Evolutionary conservation across 2,113 vertebrate genomes (phyloP).

Genomic region (Cephalophus harveyi): DNA sequence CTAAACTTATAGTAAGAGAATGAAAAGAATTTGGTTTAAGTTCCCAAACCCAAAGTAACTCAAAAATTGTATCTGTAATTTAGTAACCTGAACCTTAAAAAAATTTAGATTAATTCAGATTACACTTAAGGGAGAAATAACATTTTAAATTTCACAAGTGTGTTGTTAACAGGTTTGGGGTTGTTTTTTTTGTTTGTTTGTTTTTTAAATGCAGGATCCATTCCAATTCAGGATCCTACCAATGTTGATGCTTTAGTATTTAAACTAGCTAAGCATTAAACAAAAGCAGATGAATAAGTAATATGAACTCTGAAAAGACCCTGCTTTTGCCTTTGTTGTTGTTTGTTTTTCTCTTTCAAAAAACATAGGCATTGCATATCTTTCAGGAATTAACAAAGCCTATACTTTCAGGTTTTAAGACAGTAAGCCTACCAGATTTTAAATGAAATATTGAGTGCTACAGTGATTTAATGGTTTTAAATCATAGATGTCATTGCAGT

Average conservation of each 20-base stretch:
- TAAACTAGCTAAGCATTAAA: constrained; percentile 56
- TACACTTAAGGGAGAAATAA: neutral
- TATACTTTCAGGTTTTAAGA: constrained; percentile 51
- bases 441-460: constrained; percentile 76
- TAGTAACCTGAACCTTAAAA: constrained; percentile 13
- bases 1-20: neutral
- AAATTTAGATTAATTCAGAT: constrained; percentile 2
- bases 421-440: constrained; percentile 45
- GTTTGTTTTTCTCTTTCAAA: constrained; percentile 36
- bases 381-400: constrained; percentile 63
- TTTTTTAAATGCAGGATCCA: neutral
- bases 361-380: constrained; percentile 16
- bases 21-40: constrained; percentile 50
- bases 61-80: constrained; percentile 39
- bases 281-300: constrained; percentile 63
- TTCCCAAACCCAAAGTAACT: constrained; percentile 38
- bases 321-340: constrained; percentile 42
- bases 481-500: constrained; percentile 81
- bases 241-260: constrained; percentile 47
- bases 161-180: neutral
- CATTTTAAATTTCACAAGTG: constrained; percentile 11
- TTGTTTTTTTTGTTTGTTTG: neutral
- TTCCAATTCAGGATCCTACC: constrained; percentile 42
- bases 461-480: constrained; percentile 87
- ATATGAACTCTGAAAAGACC: constrained; percentile 52